Conservation (phyloP, 2,888 invertebrate genomes). For the Anaspis maculata region DNA sequence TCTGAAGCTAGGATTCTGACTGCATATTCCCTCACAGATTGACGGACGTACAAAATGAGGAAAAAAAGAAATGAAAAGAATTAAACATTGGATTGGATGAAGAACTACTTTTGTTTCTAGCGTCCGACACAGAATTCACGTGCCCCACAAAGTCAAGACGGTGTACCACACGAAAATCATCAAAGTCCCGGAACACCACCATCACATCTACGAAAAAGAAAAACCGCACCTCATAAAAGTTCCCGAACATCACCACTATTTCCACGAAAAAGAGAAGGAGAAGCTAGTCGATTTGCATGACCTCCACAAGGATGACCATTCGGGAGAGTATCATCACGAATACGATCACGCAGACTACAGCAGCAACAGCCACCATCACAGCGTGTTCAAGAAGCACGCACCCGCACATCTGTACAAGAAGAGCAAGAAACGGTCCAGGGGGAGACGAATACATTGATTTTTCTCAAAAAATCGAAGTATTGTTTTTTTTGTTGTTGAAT, state of each 20-base stretch:
- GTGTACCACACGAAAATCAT: slow-evolving; percentile 37
- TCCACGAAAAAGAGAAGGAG: slow-evolving; percentile 12
- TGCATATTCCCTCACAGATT: too few species aligned
- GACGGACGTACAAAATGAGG: too few species aligned
- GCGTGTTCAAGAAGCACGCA: slow-evolving; percentile 9
- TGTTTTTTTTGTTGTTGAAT: too few species aligned
- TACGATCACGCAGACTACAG: slow-evolving; percentile 1
- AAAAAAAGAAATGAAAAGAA: too few species aligned
- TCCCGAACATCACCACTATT: slow-evolving; percentile 17
- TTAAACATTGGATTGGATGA: too few species aligned
- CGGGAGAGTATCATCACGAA: background rate
- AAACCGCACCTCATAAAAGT: slow-evolving; percentile 25
- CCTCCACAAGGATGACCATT: slow-evolving; percentile 1
- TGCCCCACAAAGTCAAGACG: slow-evolving; percentile 36
- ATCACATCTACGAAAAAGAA: slow-evolving; percentile 35
- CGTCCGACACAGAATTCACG: slow-evolving; percentile 34
- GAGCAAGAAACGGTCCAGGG: background rate
- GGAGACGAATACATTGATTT: too few species aligned
- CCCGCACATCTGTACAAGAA: slow-evolving; percentile 3
- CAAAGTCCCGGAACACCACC: slow-evolving; percentile 39
- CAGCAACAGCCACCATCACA: slow-evolving; percentile 2
- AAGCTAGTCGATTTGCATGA: slow-evolving; percentile 5
- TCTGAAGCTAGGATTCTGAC: too few species aligned
- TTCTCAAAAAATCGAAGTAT: too few species aligned
- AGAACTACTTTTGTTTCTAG: too few species aligned